Evolutionary conservation across 2,888 invertebrate species (phyloP).

Genomic region (Chorisops tibialis): DNA sequence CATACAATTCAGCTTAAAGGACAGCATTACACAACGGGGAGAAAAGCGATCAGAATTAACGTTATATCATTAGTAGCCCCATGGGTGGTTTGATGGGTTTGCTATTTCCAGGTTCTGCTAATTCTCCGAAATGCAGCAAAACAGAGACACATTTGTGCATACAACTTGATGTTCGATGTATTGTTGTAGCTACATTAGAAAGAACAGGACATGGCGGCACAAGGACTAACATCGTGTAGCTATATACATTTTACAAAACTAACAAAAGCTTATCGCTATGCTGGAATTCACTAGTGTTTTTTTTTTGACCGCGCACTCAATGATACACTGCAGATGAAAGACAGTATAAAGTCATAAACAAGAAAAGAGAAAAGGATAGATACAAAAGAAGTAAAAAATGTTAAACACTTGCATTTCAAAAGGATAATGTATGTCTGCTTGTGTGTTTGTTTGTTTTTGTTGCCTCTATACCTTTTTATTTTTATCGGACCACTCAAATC

Average conservation of each 20-base stretch:
- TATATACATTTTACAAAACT: too few relatives aligned
- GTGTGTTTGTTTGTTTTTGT: background rate
- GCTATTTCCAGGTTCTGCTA: conserved; percentile 14
- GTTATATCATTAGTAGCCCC: conserved; percentile 1
- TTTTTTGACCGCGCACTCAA: background rate
- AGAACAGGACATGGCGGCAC: too few relatives aligned
- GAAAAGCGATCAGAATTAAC: conserved; percentile 16
- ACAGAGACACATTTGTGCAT: background rate
- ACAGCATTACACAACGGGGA: background rate
- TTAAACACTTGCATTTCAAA: background rate
- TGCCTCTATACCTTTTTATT: background rate
- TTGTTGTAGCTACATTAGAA: too few relatives aligned
- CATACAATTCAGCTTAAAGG: too few relatives aligned
- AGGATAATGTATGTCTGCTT: background rate
- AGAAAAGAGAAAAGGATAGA: background rate
- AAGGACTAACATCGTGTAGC: too few relatives aligned
- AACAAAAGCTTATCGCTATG: conserved; percentile 13
- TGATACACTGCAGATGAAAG: conserved; percentile 20
- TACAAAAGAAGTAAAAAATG: background rate
- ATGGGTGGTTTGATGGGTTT: conserved; percentile 4
- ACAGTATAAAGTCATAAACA: background rate
- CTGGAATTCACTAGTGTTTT: conserved; percentile 14
- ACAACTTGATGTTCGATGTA: too few relatives aligned
- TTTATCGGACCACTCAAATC: conserved; percentile 12
- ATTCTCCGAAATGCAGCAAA: conserved; percentile 6